phyloP scores from a whole-genome alignment of 1,140 invertebrate genomes.

The Phocides pigmalion region DNA sequence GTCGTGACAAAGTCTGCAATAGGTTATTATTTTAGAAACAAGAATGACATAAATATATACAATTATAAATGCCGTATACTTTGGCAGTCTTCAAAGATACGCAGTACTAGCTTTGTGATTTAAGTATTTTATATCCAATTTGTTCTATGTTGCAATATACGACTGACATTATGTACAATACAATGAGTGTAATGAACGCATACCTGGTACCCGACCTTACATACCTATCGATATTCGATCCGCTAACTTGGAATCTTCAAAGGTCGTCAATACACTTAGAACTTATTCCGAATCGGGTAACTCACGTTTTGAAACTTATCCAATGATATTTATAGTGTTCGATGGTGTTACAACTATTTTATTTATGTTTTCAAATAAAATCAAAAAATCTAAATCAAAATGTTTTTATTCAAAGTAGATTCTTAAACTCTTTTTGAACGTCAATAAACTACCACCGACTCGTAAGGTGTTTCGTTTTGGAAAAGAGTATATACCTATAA shows the following conservation, averaged over 20 bases:
- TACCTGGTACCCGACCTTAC: conserved; percentile 5
- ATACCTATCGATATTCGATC: conserved; percentile 20
- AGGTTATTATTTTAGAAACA: no score
- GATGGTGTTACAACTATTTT: conserved; percentile 8
- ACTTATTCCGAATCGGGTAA: conserved; percentile 26
- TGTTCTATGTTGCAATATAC: conserved; percentile 24
- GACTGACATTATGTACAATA: conserved; percentile 22
- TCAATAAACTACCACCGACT: no score
- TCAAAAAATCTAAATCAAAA: no score
- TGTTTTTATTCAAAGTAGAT: no score
- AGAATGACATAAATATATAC: no score
- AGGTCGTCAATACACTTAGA: conserved; percentile 13
- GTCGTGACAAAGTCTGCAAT: no score
- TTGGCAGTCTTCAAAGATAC: no score
- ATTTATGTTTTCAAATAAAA: conserved; percentile 14
- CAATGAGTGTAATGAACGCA: background rate
- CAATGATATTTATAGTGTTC: conserved; percentile 21
- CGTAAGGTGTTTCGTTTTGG: no score
- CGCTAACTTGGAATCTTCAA: conserved; percentile 16
- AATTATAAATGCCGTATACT: no score
- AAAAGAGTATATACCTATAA: no score
- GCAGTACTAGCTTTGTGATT: background rate
- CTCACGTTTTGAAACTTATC: conserved; percentile 35
- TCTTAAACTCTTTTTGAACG: no score
- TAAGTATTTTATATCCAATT: conserved; percentile 14